Evolutionary conservation across 1,140 invertebrate genomes (phyloP).

Genomic region (Drosophila trapezifrons): DNA sequence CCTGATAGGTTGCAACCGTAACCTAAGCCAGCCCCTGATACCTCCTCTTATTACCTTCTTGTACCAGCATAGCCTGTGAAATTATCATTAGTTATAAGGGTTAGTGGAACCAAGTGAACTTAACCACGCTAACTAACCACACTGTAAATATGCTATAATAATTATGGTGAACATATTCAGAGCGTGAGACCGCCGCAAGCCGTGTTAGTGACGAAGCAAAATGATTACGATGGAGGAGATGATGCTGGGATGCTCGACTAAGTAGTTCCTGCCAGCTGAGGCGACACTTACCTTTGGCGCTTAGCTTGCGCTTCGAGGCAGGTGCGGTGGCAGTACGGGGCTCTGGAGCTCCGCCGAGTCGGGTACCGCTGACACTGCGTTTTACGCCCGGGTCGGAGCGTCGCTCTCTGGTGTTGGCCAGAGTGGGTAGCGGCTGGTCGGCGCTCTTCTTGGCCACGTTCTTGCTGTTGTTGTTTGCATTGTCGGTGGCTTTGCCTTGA

Average conservation of each 20-base stretch:
- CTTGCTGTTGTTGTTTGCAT: slow-evolving; percentile 52
- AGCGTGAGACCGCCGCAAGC: not conserved
- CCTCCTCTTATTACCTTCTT: too few relatives aligned
- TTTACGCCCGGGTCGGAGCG: slow-evolving; percentile 63
- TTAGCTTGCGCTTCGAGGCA: slow-evolving; percentile 56
- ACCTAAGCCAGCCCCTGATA: not conserved
- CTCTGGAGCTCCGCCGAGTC: slow-evolving; percentile 32
- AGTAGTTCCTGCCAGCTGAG: too few relatives aligned
- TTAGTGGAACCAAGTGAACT: not conserved
- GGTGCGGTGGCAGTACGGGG: slow-evolving; percentile 8
- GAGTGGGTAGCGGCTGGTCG: slow-evolving; percentile 52
- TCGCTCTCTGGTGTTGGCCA: slow-evolving; percentile 64
- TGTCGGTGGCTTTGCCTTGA: slow-evolving; percentile 30
- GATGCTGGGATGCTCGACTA: slow-evolving; percentile 19
- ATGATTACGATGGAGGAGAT: slow-evolving; percentile 37
- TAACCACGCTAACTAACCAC: not conserved
- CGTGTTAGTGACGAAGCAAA: slow-evolving; percentile 30
- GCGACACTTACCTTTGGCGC: slow-evolving; percentile 58
- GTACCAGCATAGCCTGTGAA: not conserved
- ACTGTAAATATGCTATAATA: not conserved
- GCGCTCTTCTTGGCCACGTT: slow-evolving; percentile 74
- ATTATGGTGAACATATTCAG: not conserved
- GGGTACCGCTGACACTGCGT: slow-evolving; percentile 44
- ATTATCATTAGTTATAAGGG: not conserved
- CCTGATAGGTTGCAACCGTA: too few relatives aligned